phyloP scores from a whole-genome alignment of 2,888 invertebrate genomes.

The Noctuana brunneofusca region DNA sequence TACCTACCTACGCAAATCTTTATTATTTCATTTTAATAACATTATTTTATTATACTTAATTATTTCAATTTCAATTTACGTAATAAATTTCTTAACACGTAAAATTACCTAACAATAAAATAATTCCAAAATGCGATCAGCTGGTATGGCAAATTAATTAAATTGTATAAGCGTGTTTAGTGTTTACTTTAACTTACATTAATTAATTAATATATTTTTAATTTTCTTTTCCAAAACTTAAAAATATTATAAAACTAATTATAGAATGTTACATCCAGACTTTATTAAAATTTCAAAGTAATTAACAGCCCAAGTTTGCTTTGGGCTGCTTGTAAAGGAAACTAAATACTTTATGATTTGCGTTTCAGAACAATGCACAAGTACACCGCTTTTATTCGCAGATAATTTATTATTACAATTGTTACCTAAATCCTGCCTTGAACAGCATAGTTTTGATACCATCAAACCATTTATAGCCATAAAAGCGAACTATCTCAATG shows the following conservation, averaged over 20 bases:
- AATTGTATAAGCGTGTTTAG: too few species aligned
- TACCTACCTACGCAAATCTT: too few species aligned
- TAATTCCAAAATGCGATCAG: too few species aligned
- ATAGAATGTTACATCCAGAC: background rate
- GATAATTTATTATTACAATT: background rate
- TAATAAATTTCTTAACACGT: too few species aligned
- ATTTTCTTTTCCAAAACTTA: too few species aligned
- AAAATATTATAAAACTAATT: too few species aligned
- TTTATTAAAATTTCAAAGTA: background rate
- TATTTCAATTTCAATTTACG: too few species aligned
- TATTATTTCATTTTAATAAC: too few species aligned
- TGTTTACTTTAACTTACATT: background rate
- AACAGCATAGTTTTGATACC: background rate
- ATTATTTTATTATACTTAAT: too few species aligned
- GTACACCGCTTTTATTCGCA: background rate
- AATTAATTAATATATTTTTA: background rate
- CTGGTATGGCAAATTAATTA: too few species aligned
- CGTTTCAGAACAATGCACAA: background rate
- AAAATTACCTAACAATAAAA: too few species aligned
- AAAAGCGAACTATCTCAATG: background rate
- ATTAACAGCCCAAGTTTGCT: constrained; percentile 4
- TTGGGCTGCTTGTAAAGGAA: constrained; percentile 3
- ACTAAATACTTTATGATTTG: constrained; percentile 2
- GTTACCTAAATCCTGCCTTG: background rate
- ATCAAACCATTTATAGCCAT: background rate